These are phyloP conservation scores for Anoncus sp. DNA, from an alignment of 2,888 invertebrate genomes.

Conservation along the genomic window DNA sequence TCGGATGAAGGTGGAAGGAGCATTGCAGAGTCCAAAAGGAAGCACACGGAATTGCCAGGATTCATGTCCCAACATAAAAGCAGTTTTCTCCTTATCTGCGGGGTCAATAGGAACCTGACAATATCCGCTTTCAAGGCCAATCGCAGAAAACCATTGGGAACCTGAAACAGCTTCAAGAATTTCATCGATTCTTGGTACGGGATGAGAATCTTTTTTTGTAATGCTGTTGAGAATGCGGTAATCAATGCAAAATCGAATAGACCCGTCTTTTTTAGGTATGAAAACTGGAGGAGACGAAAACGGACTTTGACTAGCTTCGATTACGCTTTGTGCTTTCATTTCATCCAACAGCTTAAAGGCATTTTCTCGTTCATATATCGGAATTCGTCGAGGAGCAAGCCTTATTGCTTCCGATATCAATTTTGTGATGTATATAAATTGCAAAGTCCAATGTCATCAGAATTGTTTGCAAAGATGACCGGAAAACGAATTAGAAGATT, in stretches of 20 bases:
- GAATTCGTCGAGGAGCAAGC: slow-evolving; percentile 13
- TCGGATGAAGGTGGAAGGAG: slow-evolving; percentile 36
- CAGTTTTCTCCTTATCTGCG: neutral
- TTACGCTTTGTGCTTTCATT: slow-evolving; percentile 8
- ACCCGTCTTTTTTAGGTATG: neutral
- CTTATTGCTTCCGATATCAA: slow-evolving; percentile 16
- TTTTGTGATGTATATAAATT: slow-evolving; percentile 15
- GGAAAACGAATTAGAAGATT: neutral
- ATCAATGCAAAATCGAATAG: slow-evolving; percentile 8
- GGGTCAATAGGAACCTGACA: neutral
- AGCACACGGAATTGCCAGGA: slow-evolving; percentile 43
- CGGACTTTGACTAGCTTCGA: neutral
- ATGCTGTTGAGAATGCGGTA: neutral
- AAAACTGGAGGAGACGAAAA: slow-evolving; percentile 9
- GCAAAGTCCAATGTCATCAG: slow-evolving; percentile 13
- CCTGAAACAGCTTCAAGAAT: neutral
- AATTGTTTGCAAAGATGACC: neutral
- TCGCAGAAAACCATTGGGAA: slow-evolving; percentile 1
- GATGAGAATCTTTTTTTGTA: slow-evolving; percentile 8
- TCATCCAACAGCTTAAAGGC: slow-evolving; percentile 2
- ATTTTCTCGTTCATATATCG: neutral
- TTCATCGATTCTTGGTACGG: neutral
- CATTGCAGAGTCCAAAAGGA: slow-evolving; percentile 46
- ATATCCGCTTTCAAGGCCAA: neutral
- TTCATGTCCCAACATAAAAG: slow-evolving; percentile 11